Conservation (phyloP, 2,113 vertebrate species). For the Percina caprodes region DNA sequence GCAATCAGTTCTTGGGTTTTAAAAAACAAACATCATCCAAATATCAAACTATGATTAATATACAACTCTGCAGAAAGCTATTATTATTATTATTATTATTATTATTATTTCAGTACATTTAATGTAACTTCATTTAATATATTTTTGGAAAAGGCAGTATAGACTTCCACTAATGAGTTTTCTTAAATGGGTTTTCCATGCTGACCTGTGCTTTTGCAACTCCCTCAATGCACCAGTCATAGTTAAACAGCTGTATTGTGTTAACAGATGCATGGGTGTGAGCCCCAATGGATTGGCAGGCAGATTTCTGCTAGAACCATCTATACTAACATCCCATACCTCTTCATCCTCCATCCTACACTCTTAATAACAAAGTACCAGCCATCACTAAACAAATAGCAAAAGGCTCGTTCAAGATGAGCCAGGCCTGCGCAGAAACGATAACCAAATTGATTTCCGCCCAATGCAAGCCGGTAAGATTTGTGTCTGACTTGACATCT, state of each 20-base stretch:
- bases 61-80: constrained; percentile 27
- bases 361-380: neutral
- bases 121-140: neutral
- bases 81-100: constrained; percentile 48
- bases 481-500: too few species aligned
- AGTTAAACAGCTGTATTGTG: constrained; percentile 20
- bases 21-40: constrained; percentile 17
- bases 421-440: too few species aligned
- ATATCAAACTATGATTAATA: constrained; percentile 6
- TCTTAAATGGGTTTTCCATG: constrained; percentile 52
- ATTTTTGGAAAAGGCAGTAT: constrained; percentile 25
- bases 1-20: constrained; percentile 25
- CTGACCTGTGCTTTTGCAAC: constrained; percentile 41
- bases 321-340: neutral
- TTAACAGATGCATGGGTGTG: constrained; percentile 8
- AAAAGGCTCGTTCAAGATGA: too few species aligned
- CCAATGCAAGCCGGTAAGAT: too few species aligned
- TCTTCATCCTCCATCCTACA: neutral
- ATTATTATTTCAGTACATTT: constrained; percentile 33
- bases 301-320: neutral
- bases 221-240: constrained; percentile 19
- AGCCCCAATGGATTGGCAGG: neutral
- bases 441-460: too few species aligned
- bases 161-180: constrained; percentile 34
- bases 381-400: neutral